Evolutionary conservation across 2,888 invertebrate species (phyloP).

Genomic region (Calameuta idolon): DNA sequence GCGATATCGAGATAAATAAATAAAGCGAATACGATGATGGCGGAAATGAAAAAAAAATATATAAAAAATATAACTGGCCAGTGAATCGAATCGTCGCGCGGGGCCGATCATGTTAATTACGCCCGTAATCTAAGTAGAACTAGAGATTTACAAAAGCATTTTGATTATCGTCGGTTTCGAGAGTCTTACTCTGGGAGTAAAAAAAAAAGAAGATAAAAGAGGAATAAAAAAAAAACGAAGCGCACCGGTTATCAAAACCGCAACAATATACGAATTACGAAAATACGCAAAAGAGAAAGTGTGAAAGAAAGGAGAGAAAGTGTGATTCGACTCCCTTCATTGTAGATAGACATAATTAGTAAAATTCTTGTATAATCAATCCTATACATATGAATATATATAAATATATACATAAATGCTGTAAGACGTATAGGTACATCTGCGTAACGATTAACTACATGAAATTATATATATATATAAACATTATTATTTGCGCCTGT

Average conservation of each 20-base stretch:
- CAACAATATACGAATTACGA: neutral
- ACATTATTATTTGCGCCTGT: constrained; percentile 64
- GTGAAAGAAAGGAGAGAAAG: constrained; percentile 4
- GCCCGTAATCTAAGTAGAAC: constrained; percentile 11
- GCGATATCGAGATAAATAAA: neutral
- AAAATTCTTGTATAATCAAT: constrained; percentile 59
- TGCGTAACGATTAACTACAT: constrained; percentile 43
- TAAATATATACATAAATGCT: constrained; percentile 43
- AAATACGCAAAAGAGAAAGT: constrained; percentile 11
- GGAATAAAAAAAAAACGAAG: neutral
- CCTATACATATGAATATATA: constrained; percentile 45
- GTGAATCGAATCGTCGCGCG: neutral
- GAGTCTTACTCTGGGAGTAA: constrained; percentile 25
- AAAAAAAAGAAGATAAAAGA: constrained; percentile 2
- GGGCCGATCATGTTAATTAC: constrained; percentile 6
- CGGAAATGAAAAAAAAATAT: neutral
- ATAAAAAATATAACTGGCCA: neutral
- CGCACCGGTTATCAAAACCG: neutral
- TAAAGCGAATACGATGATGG: neutral
- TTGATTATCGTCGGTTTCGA: neutral
- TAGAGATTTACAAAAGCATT: constrained; percentile 4
- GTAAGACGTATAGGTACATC: constrained; percentile 48
- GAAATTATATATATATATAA: constrained; percentile 33
- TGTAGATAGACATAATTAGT: constrained; percentile 40
- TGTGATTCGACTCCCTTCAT: neutral